phyloP scores from a whole-genome alignment of 2,113 vertebrate species.

The Capreolus pygargus region DNA sequence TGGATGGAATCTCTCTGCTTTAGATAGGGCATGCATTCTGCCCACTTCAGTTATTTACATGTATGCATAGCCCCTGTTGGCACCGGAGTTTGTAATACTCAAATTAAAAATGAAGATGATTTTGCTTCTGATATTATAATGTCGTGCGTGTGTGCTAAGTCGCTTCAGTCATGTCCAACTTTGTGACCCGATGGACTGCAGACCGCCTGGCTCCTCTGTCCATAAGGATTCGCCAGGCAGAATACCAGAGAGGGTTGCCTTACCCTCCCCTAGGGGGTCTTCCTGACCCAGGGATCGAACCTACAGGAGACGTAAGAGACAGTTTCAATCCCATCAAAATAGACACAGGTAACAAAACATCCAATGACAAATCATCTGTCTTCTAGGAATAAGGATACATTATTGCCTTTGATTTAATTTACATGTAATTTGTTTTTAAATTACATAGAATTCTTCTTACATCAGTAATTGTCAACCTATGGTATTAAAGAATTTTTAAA shows the following conservation, averaged over 20 bases:
- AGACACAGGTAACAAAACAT: neutral
- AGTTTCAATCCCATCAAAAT: neutral
- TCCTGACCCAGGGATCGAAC: neutral
- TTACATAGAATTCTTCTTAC: neutral
- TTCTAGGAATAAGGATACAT: neutral
- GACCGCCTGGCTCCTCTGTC: neutral
- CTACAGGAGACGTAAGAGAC: fast-evolving
- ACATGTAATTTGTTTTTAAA: neutral
- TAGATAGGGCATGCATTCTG: no score
- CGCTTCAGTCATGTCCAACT: neutral
- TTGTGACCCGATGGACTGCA: neutral
- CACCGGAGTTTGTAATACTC: neutral
- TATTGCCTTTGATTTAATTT: conserved; percentile 29
- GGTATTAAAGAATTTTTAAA: neutral
- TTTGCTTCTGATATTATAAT: neutral
- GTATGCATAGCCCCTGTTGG: neutral
- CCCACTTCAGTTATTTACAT: neutral
- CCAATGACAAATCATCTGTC: neutral
- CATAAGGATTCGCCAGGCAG: neutral
- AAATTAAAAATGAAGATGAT: neutral
- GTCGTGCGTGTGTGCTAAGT: neutral
- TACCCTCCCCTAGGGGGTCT: neutral
- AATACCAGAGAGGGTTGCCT: neutral
- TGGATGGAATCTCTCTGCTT: neutral
- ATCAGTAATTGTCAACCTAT: neutral